Evolutionary conservation across 2,113 vertebrate species (phyloP).

Genomic region (Oncorhynchus gorbuscha): DNA sequence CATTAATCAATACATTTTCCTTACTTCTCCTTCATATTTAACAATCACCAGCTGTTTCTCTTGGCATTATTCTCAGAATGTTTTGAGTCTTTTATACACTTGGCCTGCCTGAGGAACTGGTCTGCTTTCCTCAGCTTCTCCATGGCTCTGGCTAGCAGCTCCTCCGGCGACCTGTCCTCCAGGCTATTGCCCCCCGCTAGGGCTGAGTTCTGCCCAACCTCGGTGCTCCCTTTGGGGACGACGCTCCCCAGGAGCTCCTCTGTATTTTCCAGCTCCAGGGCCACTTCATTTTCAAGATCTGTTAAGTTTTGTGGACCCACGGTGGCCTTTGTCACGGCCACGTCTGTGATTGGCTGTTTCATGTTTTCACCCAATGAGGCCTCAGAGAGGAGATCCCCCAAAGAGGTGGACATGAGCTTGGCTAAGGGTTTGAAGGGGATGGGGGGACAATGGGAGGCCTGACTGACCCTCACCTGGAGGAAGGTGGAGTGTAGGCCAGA

Average conservation of each 20-base stretch:
- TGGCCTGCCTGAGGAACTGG: conserved; percentile 84
- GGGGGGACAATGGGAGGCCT: background rate
- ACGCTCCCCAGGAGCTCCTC: conserved; percentile 76
- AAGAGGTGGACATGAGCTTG: conserved; percentile 77
- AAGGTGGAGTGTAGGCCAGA: background rate
- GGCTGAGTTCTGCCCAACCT: conserved; percentile 21
- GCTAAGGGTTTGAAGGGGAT: conserved; percentile 39
- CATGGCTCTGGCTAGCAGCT: conserved; percentile 82
- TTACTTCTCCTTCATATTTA: conserved; percentile 38
- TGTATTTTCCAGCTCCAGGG: conserved; percentile 79
- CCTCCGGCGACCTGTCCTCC: conserved; percentile 54
- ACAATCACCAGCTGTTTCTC: conserved; percentile 82
- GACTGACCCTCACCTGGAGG: background rate
- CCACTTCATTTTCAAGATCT: conserved; percentile 81
- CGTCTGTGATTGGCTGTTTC: background rate
- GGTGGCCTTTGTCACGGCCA: background rate
- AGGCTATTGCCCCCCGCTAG: conserved; percentile 21
- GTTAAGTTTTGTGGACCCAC: conserved; percentile 48
- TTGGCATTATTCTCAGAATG: conserved; percentile 55
- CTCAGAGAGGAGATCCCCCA: conserved; percentile 78
- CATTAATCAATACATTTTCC: background rate
- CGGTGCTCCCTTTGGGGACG: conserved; percentile 42
- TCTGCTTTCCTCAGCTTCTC: conserved; percentile 87
- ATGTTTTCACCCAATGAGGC: conserved; percentile 12
- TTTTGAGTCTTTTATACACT: conserved; percentile 71